These are phyloP conservation scores for Eubasilissa regina DNA, from an alignment of 1,140 invertebrate genomes.

Conservation along the genomic window DNA sequence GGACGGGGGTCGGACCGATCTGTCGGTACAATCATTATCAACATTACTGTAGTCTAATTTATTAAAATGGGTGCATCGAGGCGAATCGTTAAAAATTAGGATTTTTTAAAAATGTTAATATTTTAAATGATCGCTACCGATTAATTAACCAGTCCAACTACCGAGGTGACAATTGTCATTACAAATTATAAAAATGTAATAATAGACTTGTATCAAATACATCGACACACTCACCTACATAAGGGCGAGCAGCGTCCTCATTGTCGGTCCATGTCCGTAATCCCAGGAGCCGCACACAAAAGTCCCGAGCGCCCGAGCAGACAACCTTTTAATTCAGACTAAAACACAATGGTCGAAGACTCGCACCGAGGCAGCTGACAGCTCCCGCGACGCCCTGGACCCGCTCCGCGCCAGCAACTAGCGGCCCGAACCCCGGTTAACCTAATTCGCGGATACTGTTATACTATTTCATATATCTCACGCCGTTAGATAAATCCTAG, in stretches of 20 bases:
- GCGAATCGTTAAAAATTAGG: no score
- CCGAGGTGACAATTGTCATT: neutral
- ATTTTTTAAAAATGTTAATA: no score
- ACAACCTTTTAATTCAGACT: neutral
- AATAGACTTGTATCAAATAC: neutral
- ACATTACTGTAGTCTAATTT: no score
- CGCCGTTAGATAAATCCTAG: conserved; percentile 2
- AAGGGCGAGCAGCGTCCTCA: neutral
- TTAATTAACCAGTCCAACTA: neutral
- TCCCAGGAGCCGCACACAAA: neutral
- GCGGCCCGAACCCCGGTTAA: neutral
- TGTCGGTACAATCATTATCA: no score
- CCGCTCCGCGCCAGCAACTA: neutral
- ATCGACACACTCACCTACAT: conserved; percentile 18
- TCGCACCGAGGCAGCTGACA: neutral
- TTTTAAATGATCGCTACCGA: no score
- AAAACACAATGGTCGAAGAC: neutral
- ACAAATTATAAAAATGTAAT: neutral
- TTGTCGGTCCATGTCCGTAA: no score
- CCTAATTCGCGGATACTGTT: conserved; percentile 5
- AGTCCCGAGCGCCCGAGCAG: neutral
- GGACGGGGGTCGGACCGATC: no score
- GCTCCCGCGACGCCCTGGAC: neutral
- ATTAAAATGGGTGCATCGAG: no score
- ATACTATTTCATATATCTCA: neutral